These are phyloP conservation scores for Sterrhoptilus dennistouni DNA, from an alignment of 2,113 vertebrate species.

Conservation along the genomic window DNA sequence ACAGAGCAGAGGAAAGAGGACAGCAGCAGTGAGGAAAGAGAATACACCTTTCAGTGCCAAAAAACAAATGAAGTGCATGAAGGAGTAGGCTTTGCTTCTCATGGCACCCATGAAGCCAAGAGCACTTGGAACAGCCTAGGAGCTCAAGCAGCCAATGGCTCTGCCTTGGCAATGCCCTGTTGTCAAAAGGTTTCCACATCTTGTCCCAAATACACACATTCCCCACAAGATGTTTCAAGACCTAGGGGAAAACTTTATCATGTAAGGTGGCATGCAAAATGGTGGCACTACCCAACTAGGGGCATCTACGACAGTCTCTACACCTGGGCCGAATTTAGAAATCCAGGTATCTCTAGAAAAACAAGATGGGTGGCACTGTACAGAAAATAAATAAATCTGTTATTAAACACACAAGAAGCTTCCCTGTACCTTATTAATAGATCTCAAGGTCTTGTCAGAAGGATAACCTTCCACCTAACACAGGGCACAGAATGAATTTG, in stretches of 20 bases:
- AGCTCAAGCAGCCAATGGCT: not conserved
- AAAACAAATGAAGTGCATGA: not conserved
- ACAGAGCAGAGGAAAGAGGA: not conserved
- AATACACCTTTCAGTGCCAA: not conserved
- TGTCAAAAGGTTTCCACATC: not conserved
- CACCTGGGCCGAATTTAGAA: not conserved
- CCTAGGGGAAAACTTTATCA: not conserved
- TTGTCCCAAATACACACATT: not conserved
- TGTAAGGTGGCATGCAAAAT: not conserved
- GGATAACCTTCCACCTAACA: not conserved
- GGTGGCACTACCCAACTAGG: not conserved
- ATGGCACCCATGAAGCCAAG: not conserved
- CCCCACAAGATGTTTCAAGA: not conserved
- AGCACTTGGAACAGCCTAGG: not conserved
- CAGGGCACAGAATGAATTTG: not conserved
- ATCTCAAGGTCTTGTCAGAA: not conserved
- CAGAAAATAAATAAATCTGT: not conserved
- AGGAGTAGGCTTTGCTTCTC: not conserved
- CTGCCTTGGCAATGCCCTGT: not conserved
- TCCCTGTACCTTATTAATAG: not conserved
- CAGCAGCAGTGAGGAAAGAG: not conserved
- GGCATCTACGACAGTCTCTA: not conserved
- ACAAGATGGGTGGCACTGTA: not conserved
- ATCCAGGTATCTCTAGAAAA: not conserved
- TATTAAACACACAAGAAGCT: not conserved